phyloP scores from a whole-genome alignment of 2,113 vertebrate genomes.

The Fulica atra region DNA sequence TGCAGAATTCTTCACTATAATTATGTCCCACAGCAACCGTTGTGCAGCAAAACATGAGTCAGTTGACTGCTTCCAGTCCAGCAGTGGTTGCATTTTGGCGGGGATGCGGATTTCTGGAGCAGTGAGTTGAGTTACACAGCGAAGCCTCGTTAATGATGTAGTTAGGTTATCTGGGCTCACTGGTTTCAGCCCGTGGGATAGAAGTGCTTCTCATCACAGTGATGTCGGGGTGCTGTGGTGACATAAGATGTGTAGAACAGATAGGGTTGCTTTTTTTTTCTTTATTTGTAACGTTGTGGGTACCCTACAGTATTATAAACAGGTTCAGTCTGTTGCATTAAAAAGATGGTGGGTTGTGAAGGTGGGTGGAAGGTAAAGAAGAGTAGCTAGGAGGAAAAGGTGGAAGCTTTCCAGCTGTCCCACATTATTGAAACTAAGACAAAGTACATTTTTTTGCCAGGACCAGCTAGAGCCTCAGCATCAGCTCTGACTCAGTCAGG shows the following conservation, averaged over 20 bases:
- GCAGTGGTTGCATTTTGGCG: not conserved
- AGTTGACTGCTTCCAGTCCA: not conserved
- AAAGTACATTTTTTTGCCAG: not conserved
- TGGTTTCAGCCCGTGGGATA: not conserved
- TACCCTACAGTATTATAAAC: not conserved
- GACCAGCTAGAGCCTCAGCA: not conserved
- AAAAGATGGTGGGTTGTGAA: not conserved
- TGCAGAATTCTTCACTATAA: constrained; percentile 11
- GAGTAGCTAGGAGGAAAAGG: not conserved
- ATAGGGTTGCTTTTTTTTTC: not conserved
- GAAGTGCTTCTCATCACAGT: not conserved
- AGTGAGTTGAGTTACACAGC: not conserved
- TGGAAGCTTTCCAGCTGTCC: not conserved
- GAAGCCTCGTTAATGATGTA: not conserved
- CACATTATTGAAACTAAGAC: not conserved
- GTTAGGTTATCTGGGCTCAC: not conserved
- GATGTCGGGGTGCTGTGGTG: not conserved
- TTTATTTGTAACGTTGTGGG: not conserved
- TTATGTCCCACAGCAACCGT: not conserved
- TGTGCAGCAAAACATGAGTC: constrained; percentile 4
- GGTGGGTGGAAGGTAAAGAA: not conserved
- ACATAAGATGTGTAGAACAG: not conserved
- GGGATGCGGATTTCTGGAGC: not conserved
- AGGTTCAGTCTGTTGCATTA: not conserved
- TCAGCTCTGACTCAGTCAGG: not conserved